These are phyloP conservation scores for Bolinopsis microptera DNA, from an alignment of 37 sponge, comb jelly and placozoan genomes.

Conservation along the genomic window DNA sequence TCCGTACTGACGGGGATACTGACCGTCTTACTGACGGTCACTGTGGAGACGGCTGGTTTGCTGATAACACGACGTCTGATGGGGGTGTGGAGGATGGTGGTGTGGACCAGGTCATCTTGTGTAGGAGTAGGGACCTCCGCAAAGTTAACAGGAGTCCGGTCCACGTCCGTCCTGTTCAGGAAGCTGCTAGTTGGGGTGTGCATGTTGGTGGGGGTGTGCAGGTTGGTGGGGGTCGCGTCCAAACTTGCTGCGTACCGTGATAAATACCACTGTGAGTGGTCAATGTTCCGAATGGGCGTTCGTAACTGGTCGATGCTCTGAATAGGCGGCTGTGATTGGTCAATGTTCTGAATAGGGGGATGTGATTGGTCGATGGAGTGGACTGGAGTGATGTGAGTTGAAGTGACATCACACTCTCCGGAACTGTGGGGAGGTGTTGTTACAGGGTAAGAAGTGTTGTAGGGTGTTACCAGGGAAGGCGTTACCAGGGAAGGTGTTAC, in stretches of 20 bases:
- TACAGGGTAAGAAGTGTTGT: background rate
- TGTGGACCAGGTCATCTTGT: background rate
- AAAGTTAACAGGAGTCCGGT: constrained; percentile 2
- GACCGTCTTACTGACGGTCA: background rate
- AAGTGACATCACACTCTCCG: constrained; percentile 40
- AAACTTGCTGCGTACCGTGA: background rate
- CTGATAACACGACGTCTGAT: background rate
- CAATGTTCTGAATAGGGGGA: background rate
- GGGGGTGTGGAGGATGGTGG: constrained; percentile 7
- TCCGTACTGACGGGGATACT: background rate
- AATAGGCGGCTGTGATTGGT: background rate
- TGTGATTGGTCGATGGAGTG: background rate
- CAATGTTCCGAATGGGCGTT: background rate
- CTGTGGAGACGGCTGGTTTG: background rate
- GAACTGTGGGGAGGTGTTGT: background rate
- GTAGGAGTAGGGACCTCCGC: background rate
- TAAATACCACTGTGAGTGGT: background rate
- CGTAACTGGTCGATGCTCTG: background rate
- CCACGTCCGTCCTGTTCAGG: background rate
- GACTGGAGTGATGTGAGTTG: background rate
- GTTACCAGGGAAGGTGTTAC: background rate
- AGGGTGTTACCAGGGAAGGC: background rate
- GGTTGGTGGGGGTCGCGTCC: background rate
- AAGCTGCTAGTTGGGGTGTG: background rate
- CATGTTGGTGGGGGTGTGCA: background rate